A percentile compares a stretch with the other conserved stretches of the same genome.
Conservation (phyloP, 2,888 invertebrate species). For the Diplolepis rosae region DNA sequence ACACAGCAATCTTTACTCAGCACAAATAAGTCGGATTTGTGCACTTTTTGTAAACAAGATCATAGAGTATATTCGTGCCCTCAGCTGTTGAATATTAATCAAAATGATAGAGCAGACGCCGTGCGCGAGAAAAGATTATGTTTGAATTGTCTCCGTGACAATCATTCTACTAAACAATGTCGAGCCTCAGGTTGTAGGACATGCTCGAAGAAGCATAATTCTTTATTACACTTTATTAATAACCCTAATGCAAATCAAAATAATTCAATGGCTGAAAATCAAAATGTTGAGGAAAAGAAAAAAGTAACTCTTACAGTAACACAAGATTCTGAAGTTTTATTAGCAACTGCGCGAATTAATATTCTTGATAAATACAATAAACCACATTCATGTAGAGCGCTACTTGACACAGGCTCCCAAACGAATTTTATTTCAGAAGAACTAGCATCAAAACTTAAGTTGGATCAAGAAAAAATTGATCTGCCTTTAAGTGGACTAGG, state of each 20-base stretch:
- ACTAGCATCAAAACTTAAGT: not conserved
- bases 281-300: not conserved
- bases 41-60: too few species aligned
- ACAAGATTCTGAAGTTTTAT: not conserved
- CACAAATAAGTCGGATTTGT: not conserved
- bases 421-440: constrained; percentile 16
- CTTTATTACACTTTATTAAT: not conserved
- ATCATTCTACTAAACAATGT: not conserved
- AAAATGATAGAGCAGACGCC: too few species aligned
- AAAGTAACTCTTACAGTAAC: not conserved
- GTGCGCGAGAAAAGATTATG: too few species aligned
- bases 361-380: not conserved
- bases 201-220: not conserved
- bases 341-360: not conserved
- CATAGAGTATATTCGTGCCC: too few species aligned
- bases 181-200: too few species aligned
- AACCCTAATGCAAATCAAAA: not conserved
- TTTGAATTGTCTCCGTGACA: not conserved
- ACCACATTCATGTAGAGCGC: not conserved
- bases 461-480: too few species aligned
- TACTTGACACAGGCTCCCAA: constrained; percentile 14
- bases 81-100: too few species aligned
- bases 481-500: not conserved
- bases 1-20: not conserved
- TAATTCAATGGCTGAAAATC: not conserved